Percentiles rank a stretch among this genome's conserved stretches.
Evolutionary conservation across 2,797 vertebrate genomes (phyloP).

Genomic region (Gallinago solitaria): DNA sequence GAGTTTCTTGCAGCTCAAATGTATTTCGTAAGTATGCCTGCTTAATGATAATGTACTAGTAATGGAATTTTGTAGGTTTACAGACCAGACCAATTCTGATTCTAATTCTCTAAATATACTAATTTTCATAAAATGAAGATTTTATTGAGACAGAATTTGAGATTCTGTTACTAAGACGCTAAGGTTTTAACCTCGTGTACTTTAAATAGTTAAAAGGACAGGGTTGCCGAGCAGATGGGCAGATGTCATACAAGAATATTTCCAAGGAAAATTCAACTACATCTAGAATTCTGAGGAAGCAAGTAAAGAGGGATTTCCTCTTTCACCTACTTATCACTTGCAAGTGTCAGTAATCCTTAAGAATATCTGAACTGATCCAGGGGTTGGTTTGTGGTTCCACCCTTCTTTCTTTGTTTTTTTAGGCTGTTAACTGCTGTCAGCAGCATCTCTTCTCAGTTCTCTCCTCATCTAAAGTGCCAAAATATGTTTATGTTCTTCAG

Average conservation of each 20-base stretch:
- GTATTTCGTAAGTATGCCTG: neutral
- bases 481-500: neutral
- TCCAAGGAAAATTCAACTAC: neutral
- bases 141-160: neutral
- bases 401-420: neutral
- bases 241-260: neutral
- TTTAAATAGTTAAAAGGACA: neutral
- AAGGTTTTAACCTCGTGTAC: neutral
- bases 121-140: neutral
- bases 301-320: neutral
- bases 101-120: neutral
- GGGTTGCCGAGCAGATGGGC: neutral
- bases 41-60: neutral
- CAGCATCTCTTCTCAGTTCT: neutral
- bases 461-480: neutral
- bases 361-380: neutral
- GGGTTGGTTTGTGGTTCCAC: neutral
- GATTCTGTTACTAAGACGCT: neutral
- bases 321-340: neutral
- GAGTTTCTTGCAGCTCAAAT: neutral
- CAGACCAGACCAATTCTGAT: neutral
- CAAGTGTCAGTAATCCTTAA: neutral
- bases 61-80: neutral
- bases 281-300: neutral
- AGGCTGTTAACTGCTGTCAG: neutral